phyloP scores from a whole-genome alignment of 92 coral and sea anemone species.

The Montipora capitata region DNA sequence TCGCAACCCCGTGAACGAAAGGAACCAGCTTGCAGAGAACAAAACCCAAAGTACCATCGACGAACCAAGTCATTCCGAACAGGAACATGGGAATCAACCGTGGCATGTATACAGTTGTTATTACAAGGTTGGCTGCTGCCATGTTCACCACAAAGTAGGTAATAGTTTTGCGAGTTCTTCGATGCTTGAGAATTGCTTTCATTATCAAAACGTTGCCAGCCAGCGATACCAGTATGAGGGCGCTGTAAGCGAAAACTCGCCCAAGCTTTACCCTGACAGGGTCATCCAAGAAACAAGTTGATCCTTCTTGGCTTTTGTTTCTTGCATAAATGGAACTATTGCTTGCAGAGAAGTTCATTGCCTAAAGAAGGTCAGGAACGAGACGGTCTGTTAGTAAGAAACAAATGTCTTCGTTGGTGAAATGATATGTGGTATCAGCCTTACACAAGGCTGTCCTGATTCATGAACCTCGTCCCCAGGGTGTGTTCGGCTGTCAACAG shows the following conservation, averaged over 20 bases:
- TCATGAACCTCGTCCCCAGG: too few relatives aligned
- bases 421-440: too few relatives aligned
- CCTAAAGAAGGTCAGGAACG: too few relatives aligned
- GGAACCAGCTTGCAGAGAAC: constrained; percentile 60
- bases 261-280: neutral
- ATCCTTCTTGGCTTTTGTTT: too few relatives aligned
- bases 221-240: constrained; percentile 20
- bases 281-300: constrained; percentile 30
- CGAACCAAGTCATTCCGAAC: constrained; percentile 52
- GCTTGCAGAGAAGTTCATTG: too few relatives aligned
- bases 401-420: too few relatives aligned
- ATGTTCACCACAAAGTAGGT: constrained; percentile 46
- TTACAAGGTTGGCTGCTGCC: constrained; percentile 62
- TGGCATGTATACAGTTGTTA: constrained; percentile 75
- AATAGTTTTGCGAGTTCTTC: constrained; percentile 29
- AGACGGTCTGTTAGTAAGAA: too few relatives aligned
- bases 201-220: constrained; percentile 18
- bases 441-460: too few relatives aligned
- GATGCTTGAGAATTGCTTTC: neutral
- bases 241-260: constrained; percentile 42
- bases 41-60: constrained; percentile 50
- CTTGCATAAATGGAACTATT: too few relatives aligned
- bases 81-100: constrained; percentile 63
- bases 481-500: too few relatives aligned
- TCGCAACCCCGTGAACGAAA: constrained; percentile 60